These are phyloP conservation scores for Hepsetus odoe DNA, from an alignment of 2,113 vertebrate genomes.

Conservation along the genomic window DNA sequence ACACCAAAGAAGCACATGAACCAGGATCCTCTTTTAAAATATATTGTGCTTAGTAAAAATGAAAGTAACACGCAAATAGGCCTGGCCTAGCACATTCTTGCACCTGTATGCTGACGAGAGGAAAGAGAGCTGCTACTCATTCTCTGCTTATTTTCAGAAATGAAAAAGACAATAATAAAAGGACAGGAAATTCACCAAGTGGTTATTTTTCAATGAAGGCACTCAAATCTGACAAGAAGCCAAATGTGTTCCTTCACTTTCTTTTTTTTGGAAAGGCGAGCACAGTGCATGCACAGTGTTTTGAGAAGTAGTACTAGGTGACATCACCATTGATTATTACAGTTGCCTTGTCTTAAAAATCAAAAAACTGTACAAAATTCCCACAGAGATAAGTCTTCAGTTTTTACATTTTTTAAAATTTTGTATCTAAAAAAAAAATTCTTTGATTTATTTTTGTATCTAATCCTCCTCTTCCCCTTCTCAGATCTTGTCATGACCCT, in stretches of 20 bases:
- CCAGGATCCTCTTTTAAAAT: slow-evolving; percentile 44
- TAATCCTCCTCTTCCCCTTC: slow-evolving; percentile 9
- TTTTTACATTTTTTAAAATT: slow-evolving; percentile 62
- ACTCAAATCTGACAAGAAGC: slow-evolving; percentile 92
- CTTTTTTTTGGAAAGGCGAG: slow-evolving; percentile 82
- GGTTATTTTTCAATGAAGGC: slow-evolving; percentile 94
- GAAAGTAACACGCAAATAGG: slow-evolving; percentile 45
- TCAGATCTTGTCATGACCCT: slow-evolving; percentile 82
- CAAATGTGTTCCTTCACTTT: slow-evolving; percentile 80
- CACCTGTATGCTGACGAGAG: slow-evolving; percentile 39
- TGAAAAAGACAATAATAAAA: slow-evolving; percentile 47
- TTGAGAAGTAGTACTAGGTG: slow-evolving; percentile 78
- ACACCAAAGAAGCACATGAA: slow-evolving; percentile 30
- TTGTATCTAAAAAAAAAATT: slow-evolving; percentile 49
- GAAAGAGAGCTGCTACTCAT: slow-evolving; percentile 38
- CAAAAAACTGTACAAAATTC: slow-evolving; percentile 59
- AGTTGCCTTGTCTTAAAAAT: slow-evolving; percentile 65
- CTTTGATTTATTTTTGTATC: slow-evolving; percentile 50
- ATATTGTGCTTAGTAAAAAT: slow-evolving; percentile 53
- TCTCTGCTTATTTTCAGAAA: slow-evolving; percentile 32
- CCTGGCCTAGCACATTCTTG: slow-evolving; percentile 44
- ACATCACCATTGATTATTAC: slow-evolving; percentile 73
- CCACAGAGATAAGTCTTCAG: slow-evolving; percentile 46
- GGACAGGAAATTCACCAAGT: slow-evolving; percentile 78
- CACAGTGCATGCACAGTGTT: slow-evolving; percentile 94